phyloP scores from a whole-genome alignment of 2,797 vertebrate species.

The Mycteria americana region DNA sequence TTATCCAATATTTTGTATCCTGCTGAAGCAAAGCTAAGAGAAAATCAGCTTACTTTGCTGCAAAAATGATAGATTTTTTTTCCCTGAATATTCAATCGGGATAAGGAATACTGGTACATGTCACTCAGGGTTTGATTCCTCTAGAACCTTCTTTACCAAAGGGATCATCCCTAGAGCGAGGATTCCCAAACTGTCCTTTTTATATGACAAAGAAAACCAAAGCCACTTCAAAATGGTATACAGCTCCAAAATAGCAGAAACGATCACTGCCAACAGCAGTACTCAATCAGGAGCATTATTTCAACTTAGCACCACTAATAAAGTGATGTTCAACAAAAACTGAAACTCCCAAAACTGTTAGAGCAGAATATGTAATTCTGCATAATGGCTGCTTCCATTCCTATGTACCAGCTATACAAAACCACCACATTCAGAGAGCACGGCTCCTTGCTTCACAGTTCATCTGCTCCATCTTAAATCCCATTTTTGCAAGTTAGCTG shows the following conservation, averaged over 20 bases:
- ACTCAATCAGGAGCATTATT: background rate
- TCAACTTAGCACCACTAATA: background rate
- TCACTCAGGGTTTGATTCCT: background rate
- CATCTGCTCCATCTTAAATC: background rate
- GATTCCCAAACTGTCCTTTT: background rate
- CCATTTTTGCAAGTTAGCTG: background rate
- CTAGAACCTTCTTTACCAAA: background rate
- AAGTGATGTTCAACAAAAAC: background rate
- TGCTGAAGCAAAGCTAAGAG: background rate
- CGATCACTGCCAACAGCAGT: background rate
- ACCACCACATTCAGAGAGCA: background rate
- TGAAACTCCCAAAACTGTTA: background rate
- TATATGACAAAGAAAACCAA: background rate
- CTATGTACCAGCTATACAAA: background rate
- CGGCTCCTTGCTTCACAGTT: background rate
- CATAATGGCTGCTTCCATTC: fast-evolving
- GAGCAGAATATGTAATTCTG: background rate
- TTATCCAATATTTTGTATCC: background rate
- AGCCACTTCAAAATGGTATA: background rate
- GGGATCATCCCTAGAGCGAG: background rate
- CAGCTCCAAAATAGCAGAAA: background rate
- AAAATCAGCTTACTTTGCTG: background rate
- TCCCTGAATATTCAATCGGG: background rate
- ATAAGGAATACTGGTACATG: background rate
- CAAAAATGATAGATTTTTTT: background rate